A percentile compares a stretch with the other conserved stretches of the same genome.
Evolutionary conservation across 1,140 invertebrate genomes (phyloP).

Genomic region (Aphis craccivora): DNA sequence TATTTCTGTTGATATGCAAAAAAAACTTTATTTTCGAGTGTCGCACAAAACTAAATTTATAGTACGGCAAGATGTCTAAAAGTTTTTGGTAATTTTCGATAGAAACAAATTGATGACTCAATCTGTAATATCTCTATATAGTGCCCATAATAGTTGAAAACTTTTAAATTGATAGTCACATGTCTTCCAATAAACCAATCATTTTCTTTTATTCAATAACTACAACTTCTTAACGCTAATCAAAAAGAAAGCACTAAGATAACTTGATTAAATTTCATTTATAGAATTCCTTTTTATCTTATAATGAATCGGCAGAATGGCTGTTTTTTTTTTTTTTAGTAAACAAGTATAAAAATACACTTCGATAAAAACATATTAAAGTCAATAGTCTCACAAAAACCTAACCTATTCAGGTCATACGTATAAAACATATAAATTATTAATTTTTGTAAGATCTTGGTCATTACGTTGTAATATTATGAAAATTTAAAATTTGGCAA

Average conservation of each 20-base stretch:
- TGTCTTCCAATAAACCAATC: not conserved
- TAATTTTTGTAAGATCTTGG: not conserved
- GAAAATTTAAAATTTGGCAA: not conserved
- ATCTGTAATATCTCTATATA: not conserved
- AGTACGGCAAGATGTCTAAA: not conserved
- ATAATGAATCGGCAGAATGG: not conserved
- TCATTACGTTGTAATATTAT: not conserved
- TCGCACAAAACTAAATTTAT: not conserved
- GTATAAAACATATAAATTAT: not conserved
- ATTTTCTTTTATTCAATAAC: not conserved
- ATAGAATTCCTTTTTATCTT: not conserved
- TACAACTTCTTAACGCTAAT: not conserved
- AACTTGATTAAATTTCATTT: not conserved
- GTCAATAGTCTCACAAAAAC: not conserved
- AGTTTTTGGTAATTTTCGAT: constrained; percentile 18
- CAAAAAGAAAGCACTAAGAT: not conserved
- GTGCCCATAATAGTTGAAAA: constrained; percentile 2
- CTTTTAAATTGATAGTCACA: constrained; percentile 18
- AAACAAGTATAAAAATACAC: not conserved
- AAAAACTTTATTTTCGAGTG: not conserved
- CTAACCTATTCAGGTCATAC: not conserved
- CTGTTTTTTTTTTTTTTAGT: not conserved
- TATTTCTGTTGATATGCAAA: not conserved
- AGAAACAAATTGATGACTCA: not conserved
- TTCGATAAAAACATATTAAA: not conserved